Evolutionary conservation across 2,797 vertebrate species (phyloP), one percentile per base, ranked within the genome.

Genomic region (Tachyglossus aculeatus): DNA sequence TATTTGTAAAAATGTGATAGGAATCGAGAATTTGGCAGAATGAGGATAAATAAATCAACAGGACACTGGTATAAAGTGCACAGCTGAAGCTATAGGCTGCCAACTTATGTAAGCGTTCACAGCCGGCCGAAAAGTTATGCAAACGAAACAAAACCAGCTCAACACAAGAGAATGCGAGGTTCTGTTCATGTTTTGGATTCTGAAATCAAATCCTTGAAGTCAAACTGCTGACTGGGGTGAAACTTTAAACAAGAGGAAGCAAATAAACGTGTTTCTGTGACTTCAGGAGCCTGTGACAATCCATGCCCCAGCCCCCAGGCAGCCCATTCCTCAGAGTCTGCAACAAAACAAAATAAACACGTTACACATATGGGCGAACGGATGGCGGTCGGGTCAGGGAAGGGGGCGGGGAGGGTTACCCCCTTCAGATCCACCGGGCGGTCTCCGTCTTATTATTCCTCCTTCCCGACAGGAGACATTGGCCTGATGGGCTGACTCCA

Each of bases 1-100:
- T 81, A 81, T 81, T 75, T 40, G 70, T 44, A 72, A 84, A n/a
- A 77, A 61, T 51, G 53, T 75, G 82, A 81, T 84, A 79, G 66
- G 60, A 78, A 79, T 76, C 44, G n/a, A n/a, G n/a, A n/a, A n/a
- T n/a, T n/a, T n/a, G n/a, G n/a, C n/a, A 34, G 36, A 77, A 11
- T 0, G 1, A 74, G 81, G 73, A 72, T 51, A 74, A 75, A 87
- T 87, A 78, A 85, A 83, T 86, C 74, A 66, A 52, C 12, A 2
- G 66, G 66, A 79, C 54, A 45, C 38, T 48, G 21, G 33, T 63
- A 86, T 74, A 82, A 67, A 62, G 13, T 78, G 81, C 78, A 85
- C 84, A 81, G 64, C 58, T 61, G 29, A 68, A 63, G 48, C 65
- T 55, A 37, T 69, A 77, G 75, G 67, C 41, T 77, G 72, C 74